A percentile compares a stretch with the other conserved stretches of the same genome.
Conservation (phyloP, 2,888 invertebrate species). For the Aelia acuminata region DNA sequence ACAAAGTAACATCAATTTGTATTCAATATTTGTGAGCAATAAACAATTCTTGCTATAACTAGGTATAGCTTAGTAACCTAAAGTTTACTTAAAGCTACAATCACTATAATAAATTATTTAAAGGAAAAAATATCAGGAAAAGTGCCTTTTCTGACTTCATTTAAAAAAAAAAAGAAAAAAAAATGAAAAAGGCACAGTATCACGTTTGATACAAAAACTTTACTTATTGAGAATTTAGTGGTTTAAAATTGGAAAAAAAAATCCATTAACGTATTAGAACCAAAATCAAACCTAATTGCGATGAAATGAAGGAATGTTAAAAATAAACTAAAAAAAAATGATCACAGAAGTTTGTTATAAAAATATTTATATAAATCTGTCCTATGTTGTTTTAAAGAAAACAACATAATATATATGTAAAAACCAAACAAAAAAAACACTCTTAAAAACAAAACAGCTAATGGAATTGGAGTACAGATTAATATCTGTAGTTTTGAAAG, state of each 20-base stretch:
- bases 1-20: constrained; percentile 21
- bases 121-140: not conserved
- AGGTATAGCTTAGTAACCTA: constrained; percentile 51
- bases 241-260: not conserved
- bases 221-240: not conserved
- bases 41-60: constrained; percentile 50
- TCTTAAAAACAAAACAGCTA: not conserved
- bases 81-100: constrained; percentile 41
- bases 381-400: constrained; percentile 23
- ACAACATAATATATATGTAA: constrained; percentile 17
- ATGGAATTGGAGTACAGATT: not conserved
- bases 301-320: constrained; percentile 53
- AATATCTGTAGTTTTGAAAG: constrained; percentile 1
- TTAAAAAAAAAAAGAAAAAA: not conserved
- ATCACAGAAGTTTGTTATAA: constrained; percentile 59
- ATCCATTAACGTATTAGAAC: not conserved
- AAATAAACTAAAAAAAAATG: constrained; percentile 42
- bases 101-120: constrained; percentile 49
- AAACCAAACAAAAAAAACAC: too few relatives aligned
- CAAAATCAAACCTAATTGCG: not conserved
- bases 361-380: constrained; percentile 59
- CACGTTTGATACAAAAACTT: constrained; percentile 4
- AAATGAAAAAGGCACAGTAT: constrained; percentile 44
- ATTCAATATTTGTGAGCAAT: constrained; percentile 54
- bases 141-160: constrained; percentile 48